Conservation (phyloP, 2,888 invertebrate genomes). For the Trissoscelio sp. region DNA sequence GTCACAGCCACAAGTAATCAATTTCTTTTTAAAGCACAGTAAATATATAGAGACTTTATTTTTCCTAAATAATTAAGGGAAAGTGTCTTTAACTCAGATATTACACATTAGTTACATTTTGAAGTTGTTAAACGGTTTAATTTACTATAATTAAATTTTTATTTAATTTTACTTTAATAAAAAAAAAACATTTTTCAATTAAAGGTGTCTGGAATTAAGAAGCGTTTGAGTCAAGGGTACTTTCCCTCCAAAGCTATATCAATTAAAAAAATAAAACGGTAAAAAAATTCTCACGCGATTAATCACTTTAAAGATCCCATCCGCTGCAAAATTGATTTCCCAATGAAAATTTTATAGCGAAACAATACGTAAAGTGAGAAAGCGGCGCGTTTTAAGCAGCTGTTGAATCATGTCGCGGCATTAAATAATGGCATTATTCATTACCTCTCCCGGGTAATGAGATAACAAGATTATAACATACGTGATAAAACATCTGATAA, state of each 20-base stretch:
- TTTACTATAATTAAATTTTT: too few species aligned
- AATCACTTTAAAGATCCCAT: not conserved
- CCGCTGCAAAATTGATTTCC: constrained; percentile 13
- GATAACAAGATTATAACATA: constrained; percentile 8
- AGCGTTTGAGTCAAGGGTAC: too few species aligned
- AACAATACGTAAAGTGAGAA: constrained; percentile 26
- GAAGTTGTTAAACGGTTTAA: too few species aligned
- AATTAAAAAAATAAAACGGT: too few species aligned
- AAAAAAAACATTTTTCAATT: too few species aligned
- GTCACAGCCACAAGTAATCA: not conserved
- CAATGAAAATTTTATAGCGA: not conserved
- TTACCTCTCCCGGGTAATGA: not conserved
- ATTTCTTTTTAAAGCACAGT: not conserved
- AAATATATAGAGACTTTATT: not conserved
- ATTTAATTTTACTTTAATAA: too few species aligned
- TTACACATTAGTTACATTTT: too few species aligned
- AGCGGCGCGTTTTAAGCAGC: constrained; percentile 1
- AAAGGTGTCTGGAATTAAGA: too few species aligned
- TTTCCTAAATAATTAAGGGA: not conserved
- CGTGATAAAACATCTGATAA: not conserved
- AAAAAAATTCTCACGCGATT: not conserved
- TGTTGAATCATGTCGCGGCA: constrained; percentile 18
- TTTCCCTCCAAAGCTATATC: too few species aligned
- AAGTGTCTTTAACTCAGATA: too few species aligned
- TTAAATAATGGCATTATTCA: constrained; percentile 17